These are phyloP conservation scores for Labeo catla DNA, from an alignment of 2,113 vertebrate species.

Conservation along the genomic window DNA sequence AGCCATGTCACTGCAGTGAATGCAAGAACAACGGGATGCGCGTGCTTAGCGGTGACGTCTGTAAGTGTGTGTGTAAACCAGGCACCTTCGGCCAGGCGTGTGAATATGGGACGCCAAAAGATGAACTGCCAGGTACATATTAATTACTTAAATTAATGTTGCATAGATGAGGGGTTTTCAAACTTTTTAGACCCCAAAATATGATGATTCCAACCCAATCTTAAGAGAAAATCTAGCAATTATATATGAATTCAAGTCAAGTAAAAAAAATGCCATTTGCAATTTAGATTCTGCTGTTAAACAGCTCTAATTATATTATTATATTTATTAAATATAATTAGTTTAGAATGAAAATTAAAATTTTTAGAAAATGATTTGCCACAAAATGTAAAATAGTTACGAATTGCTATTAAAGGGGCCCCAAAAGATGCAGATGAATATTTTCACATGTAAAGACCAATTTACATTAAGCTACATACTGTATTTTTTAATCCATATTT, in stretches of 20 bases:
- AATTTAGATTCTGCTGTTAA: background rate
- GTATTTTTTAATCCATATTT: background rate
- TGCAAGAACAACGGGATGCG: constrained; percentile 85
- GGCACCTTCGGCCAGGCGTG: constrained; percentile 85
- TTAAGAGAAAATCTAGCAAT: background rate
- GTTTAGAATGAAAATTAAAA: background rate
- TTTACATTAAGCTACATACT: background rate
- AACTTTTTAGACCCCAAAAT: background rate
- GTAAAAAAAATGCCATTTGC: too few relatives aligned
- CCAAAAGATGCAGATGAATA: background rate
- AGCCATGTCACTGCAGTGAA: constrained; percentile 85
- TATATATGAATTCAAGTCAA: too few relatives aligned
- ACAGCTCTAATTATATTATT: background rate
- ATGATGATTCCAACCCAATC: background rate
- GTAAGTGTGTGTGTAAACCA: constrained; percentile 83
- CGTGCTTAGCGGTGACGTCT: constrained; percentile 72
- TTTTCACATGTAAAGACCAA: background rate
- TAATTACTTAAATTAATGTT: background rate
- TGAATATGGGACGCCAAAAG: constrained; percentile 74
- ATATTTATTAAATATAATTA: background rate
- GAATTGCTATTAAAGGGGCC: background rate
- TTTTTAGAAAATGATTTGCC: background rate
- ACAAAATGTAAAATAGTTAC: background rate
- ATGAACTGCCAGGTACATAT: constrained; percentile 81
- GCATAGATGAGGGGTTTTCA: background rate